phyloP scores from a whole-genome alignment of 2,888 invertebrate genomes.

The Physocephala rufipes region DNA sequence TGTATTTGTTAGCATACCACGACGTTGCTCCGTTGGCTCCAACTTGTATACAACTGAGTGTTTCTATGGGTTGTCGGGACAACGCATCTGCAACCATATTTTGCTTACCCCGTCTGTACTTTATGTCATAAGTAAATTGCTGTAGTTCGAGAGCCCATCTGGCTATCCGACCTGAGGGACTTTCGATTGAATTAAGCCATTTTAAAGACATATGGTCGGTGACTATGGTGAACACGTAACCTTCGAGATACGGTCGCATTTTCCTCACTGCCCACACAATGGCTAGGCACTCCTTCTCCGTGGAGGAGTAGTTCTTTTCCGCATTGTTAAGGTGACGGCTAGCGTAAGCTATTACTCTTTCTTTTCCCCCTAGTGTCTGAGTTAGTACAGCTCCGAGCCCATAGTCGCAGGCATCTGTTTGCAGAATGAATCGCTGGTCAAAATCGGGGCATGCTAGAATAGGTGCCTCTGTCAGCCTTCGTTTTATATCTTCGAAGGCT shows the following conservation, averaged over 20 bases:
- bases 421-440: conserved; percentile 17
- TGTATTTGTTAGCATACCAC: background rate
- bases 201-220: conserved; percentile 41
- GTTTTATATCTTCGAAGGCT: conserved; percentile 24
- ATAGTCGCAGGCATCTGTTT: conserved; percentile 31
- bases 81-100: conserved; percentile 38
- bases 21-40: too few relatives aligned
- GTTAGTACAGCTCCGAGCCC: conserved; percentile 26
- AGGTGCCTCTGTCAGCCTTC: conserved; percentile 10
- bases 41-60: too few relatives aligned
- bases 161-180: conserved; percentile 37
- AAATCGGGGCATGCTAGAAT: conserved; percentile 23
- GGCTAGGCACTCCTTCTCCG: too few relatives aligned
- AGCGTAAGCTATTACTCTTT: conserved; percentile 14
- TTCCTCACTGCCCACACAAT: too few relatives aligned
- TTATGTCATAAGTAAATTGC: conserved; percentile 29
- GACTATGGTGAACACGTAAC: conserved; percentile 27
- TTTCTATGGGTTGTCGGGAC: conserved; percentile 18
- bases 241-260: too few relatives aligned
- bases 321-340: conserved; percentile 4
- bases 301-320: conserved; percentile 20
- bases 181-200: conserved; percentile 39
- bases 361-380: background rate
- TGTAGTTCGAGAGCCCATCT: conserved; percentile 40
- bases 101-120: conserved; percentile 17